Evolutionary conservation across 2,113 vertebrate genomes (phyloP).

Genomic region (Anguilla rostrata): DNA sequence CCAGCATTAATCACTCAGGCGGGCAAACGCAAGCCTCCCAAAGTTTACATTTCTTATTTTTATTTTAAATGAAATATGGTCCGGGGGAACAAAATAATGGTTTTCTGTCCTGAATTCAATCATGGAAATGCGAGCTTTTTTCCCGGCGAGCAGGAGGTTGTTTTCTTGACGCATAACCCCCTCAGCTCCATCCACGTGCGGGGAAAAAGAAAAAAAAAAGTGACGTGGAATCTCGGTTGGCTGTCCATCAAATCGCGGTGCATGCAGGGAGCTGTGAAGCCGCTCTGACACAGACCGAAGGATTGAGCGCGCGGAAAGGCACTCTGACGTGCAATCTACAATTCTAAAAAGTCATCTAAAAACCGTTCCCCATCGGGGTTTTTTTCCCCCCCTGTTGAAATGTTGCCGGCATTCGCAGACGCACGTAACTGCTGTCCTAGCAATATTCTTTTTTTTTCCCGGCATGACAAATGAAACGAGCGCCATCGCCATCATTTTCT

Average conservation of each 20-base stretch:
- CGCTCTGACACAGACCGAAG: background rate
- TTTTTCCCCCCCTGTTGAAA: background rate
- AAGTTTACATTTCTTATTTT: conserved; percentile 8
- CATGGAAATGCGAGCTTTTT: background rate
- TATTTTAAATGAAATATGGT: conserved; percentile 3
- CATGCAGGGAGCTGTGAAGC: background rate
- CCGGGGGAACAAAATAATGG: background rate
- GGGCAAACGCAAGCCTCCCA: background rate
- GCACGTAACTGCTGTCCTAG: background rate
- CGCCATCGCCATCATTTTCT: background rate
- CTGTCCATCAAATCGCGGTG: background rate
- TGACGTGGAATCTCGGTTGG: background rate
- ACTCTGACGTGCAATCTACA: background rate
- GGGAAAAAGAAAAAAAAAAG: background rate
- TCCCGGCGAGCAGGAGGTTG: background rate
- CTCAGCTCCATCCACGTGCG: background rate
- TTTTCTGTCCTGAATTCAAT: conserved; percentile 6
- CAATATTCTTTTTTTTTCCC: background rate
- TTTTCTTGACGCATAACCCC: background rate
- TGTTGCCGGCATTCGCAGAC: background rate
- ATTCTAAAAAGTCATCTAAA: background rate
- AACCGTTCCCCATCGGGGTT: background rate
- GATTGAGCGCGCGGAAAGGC: background rate
- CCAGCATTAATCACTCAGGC: background rate
- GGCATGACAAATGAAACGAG: conserved; percentile 3